These are phyloP conservation scores for Drosophila sordidula DNA, from an alignment of 2,888 invertebrate species.

Conservation along the genomic window DNA sequence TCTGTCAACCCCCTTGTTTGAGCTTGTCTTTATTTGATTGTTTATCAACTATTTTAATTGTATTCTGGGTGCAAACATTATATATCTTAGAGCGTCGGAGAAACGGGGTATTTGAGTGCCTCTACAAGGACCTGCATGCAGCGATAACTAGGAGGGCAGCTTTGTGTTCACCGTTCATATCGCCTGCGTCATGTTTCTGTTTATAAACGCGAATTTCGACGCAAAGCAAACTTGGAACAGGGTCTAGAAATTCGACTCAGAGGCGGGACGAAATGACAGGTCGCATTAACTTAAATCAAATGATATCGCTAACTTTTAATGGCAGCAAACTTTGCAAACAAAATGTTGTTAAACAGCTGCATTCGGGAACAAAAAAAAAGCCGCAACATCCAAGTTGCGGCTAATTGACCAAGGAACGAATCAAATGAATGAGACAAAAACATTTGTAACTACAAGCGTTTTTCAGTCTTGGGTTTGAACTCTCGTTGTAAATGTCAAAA, in stretches of 20 bases:
- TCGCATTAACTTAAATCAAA: conserved; percentile 38
- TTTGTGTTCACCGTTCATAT: conserved; percentile 12
- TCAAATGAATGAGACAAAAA: not conserved
- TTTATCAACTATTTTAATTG: too few relatives aligned
- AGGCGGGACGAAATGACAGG: conserved; percentile 16
- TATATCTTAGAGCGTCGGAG: not conserved
- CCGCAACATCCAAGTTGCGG: conserved; percentile 2
- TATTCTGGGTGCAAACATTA: too few relatives aligned
- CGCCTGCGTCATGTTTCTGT: conserved; percentile 13
- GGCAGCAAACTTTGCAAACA: conserved; percentile 18
- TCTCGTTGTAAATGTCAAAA: conserved; percentile 16
- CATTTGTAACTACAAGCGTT: not conserved
- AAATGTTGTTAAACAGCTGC: conserved; percentile 2
- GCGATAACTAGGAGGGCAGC: conserved; percentile 4
- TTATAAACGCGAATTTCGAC: conserved; percentile 26
- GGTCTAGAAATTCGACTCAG: not conserved
- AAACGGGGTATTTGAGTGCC: conserved; percentile 30
- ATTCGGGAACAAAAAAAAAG: conserved; percentile 13
- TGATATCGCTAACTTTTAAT: conserved; percentile 36
- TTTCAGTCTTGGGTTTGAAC: not conserved
- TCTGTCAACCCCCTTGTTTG: too few relatives aligned
- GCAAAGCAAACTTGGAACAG: conserved; percentile 9
- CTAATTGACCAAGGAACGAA: conserved; percentile 15
- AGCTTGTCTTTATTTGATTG: too few relatives aligned
- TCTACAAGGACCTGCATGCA: conserved; percentile 1